Conservation (phyloP, 1,140 invertebrate species). For the Portunus trituberculatus region DNA sequence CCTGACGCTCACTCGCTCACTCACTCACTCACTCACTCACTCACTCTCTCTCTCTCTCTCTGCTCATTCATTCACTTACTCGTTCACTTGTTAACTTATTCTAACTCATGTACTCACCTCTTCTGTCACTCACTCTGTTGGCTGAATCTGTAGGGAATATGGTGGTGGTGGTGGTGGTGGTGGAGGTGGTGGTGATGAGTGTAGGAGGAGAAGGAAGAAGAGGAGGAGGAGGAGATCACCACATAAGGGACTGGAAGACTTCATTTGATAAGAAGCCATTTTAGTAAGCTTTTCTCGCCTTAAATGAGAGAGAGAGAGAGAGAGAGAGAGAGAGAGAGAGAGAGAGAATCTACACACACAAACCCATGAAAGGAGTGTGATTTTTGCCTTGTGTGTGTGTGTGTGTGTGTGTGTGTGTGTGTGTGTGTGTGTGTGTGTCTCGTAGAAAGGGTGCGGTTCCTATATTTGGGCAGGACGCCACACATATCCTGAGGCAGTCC, state of each 20-base stretch:
- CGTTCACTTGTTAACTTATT: too few species aligned
- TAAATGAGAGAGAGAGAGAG: not conserved
- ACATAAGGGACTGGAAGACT: not conserved
- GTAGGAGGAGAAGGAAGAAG: not conserved
- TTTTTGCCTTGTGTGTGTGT: too few species aligned
- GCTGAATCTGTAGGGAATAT: not conserved
- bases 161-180: conserved; percentile 15
- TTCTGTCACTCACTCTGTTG: too few species aligned
- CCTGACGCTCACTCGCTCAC: not conserved
- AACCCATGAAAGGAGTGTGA: too few species aligned
- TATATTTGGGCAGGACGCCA: conserved; percentile 35
- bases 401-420: too few species aligned
- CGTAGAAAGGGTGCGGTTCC: not conserved
- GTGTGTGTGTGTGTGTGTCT: not conserved
- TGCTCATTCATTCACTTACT: too few species aligned
- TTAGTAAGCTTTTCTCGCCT: not conserved
- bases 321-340: too few species aligned
- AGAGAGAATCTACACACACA: too few species aligned
- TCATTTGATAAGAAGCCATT: not conserved
- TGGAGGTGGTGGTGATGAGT: not conserved
- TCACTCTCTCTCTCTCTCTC: too few species aligned
- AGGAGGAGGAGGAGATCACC: not conserved
- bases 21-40: not conserved
- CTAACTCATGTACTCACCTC: too few species aligned
- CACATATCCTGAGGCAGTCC: conserved; percentile 22